phyloP scores from a whole-genome alignment of 2,113 vertebrate species.

The Tyto alba region DNA sequence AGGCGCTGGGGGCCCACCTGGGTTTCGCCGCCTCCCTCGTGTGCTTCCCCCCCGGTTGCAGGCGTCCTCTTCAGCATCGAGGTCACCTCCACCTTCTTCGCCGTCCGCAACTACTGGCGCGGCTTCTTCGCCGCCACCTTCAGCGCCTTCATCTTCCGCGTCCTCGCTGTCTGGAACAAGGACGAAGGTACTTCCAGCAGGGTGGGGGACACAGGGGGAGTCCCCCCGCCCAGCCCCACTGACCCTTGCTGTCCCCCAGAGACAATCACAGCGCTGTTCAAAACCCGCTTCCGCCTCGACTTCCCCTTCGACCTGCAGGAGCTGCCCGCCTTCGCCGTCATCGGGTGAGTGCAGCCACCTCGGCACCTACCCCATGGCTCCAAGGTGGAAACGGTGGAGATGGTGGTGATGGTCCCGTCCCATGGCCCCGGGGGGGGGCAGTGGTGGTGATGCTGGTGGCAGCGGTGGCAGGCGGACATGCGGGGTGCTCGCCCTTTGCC shows the following conservation, averaged over 20 bases:
- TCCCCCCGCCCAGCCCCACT: background rate
- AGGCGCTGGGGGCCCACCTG: rapidly evolving
- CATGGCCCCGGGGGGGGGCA: background rate
- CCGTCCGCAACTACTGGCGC: slow-evolving; percentile 97
- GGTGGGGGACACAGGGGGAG: background rate
- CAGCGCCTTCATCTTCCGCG: slow-evolving; percentile 97
- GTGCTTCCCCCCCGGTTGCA: slow-evolving; percentile 22
- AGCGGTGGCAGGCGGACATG: background rate
- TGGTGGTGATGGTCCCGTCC: background rate
- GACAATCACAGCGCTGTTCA: slow-evolving; percentile 96
- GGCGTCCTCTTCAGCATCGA: slow-evolving; percentile 98
- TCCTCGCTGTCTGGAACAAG: slow-evolving; percentile 93
- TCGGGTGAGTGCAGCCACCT: slow-evolving; percentile 76
- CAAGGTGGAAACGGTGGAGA: background rate
- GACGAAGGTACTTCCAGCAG: slow-evolving; percentile 82
- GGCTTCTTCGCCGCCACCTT: slow-evolving; percentile 98
- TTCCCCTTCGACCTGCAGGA: slow-evolving; percentile 98
- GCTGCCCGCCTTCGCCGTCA: slow-evolving; percentile 94
- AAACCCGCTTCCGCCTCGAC: slow-evolving; percentile 94
- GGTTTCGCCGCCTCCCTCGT: background rate
- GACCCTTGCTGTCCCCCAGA: slow-evolving; percentile 67
- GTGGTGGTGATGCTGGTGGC: background rate
- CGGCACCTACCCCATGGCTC: background rate
- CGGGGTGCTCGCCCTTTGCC: background rate
- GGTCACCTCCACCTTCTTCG: slow-evolving; percentile 97